A percentile compares a stretch with the other conserved stretches of the same genome.
Conservation (phyloP, 2,888 invertebrate species). For the Congeria kusceri region DNA sequence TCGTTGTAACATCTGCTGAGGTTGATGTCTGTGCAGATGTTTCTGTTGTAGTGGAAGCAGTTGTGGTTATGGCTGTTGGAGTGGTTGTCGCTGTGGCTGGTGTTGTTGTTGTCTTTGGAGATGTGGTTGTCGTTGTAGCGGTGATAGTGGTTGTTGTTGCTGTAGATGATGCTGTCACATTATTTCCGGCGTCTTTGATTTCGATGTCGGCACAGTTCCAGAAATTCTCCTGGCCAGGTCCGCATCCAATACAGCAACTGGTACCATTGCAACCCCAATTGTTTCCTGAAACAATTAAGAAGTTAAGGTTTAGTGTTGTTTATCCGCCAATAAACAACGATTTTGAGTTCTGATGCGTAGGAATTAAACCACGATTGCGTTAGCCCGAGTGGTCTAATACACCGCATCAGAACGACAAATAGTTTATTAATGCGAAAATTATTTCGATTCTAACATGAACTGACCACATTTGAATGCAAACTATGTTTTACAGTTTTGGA, state of each 20-base stretch:
- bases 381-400: too few relatives aligned
- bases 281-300: not conserved
- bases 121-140: not conserved
- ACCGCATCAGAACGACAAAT: too few relatives aligned
- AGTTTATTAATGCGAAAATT: too few relatives aligned
- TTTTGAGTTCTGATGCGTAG: too few relatives aligned
- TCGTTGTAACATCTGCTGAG: not conserved
- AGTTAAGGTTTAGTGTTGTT: too few relatives aligned
- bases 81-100: not conserved
- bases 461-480: too few relatives aligned
- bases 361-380: too few relatives aligned
- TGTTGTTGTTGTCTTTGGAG: not conserved
- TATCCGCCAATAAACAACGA: too few relatives aligned
- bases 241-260: not conserved
- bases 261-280: not conserved
- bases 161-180: not conserved
- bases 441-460: too few relatives aligned
- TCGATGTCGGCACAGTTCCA: not conserved
- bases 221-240: not conserved
- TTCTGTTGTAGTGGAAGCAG: too few relatives aligned
- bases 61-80: not conserved
- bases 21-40: not conserved
- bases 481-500: too few relatives aligned
- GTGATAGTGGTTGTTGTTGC: not conserved
- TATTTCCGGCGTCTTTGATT: not conserved